Evolutionary conservation across 2,113 vertebrate genomes (phyloP).

Genomic region (Campylomormyrus numenius): DNA sequence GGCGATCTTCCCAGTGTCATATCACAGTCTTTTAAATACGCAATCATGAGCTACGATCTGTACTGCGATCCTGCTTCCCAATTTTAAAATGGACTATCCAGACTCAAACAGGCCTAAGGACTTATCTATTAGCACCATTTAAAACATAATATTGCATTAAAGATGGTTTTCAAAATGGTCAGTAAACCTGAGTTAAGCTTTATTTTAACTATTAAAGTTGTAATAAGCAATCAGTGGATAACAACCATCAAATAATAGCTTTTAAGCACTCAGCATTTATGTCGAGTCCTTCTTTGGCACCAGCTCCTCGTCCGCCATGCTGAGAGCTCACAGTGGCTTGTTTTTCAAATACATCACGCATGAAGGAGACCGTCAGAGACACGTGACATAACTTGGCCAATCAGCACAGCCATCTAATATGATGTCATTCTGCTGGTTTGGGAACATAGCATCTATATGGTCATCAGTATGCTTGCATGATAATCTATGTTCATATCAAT

Average conservation of each 20-base stretch:
- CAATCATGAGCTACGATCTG: background rate
- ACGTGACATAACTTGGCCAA: too few species aligned
- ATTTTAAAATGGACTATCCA: background rate
- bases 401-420: background rate
- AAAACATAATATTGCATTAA: background rate
- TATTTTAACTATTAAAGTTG: background rate
- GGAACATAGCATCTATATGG: background rate
- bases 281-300: too few species aligned
- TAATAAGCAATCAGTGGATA: background rate
- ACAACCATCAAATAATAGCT: background rate
- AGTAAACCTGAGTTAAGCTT: background rate
- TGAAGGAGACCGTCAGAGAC: too few species aligned
- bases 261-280: background rate
- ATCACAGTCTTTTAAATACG: background rate
- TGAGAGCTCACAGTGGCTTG: too few species aligned
- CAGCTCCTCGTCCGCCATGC: too few species aligned
- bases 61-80: background rate
- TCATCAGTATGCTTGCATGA: too few species aligned
- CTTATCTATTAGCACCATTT: too few species aligned
- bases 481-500: too few species aligned
- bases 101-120: background rate
- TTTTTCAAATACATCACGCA: too few species aligned
- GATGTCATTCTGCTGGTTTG: background rate
- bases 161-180: background rate
- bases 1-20: background rate